Evolutionary conservation across 2,797 vertebrate species (phyloP), one percentile per base, ranked within the genome.

Genomic region (Hozukius guyotensis): DNA sequence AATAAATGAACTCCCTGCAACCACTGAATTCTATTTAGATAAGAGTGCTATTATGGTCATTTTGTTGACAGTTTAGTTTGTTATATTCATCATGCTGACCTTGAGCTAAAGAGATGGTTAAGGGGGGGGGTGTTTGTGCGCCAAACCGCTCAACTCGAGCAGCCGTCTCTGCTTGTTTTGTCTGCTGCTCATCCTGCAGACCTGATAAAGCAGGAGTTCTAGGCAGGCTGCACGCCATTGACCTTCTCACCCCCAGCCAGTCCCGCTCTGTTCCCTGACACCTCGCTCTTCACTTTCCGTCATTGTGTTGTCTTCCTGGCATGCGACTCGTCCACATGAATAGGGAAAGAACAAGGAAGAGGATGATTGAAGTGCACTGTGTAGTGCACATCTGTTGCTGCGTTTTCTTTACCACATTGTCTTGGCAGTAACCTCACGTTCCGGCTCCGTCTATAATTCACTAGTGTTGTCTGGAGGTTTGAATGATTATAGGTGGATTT

Each of bases 241-340:
- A 91, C 91, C 90, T 83, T 72, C 70, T 89, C 69, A 87, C 78
- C 88, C 67, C 60, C 1, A 8, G 18, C 61, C 63, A 36, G 82
- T 57, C 71, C 68, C 56, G 49, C 71, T 79, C 71, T 79, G 74
- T 27, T 78, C 69, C 76, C 38, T 78, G 64, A 93, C 89, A 87
- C 82, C 79, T 89, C 75, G 14, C 77, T 70, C 88, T 75, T 84
- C 80, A 75, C 92, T 94, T 93, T 94, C 93, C 85, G 82, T 89
- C 89, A 95, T 95, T 94, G 94, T 95, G 85, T 90, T 77, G 82
- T 95, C 93, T 95, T 96, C 94, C 94, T 95, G 92, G 90, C 90
- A 88, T 87, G 89, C 84, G 81, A 82, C 93, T 91, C 87, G 92
- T 75, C 90, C 65, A 87, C 78, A 80, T 80, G 84, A 93, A 80